A percentile compares a stretch with the other conserved stretches of the same genome.
Conservation (phyloP, 2,888 invertebrate species). For the Synergus japonicus region DNA sequence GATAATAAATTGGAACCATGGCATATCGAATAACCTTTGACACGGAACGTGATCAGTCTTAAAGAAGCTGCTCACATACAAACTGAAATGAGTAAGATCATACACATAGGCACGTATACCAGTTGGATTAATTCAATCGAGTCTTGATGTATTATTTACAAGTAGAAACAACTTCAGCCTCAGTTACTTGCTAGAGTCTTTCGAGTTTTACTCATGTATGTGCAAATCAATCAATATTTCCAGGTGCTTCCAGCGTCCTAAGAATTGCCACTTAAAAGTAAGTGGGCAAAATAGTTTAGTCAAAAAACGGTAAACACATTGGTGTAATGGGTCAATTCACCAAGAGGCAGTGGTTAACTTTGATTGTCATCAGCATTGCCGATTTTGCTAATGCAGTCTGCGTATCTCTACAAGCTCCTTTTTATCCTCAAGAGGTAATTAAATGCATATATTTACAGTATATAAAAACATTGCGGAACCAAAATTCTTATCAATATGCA, state of each 20-base stretch:
- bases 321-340: conserved; percentile 83
- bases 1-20: conserved; percentile 70
- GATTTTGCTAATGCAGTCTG: conserved; percentile 92
- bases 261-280: no score
- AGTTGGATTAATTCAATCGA: conserved; percentile 33
- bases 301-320: conserved; percentile 42
- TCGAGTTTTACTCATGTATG: conserved; percentile 22
- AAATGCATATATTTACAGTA: neutral
- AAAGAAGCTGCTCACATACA: conserved; percentile 43
- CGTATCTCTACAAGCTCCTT: conserved; percentile 91
- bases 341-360: conserved; percentile 87
- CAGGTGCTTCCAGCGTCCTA: neutral
- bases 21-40: conserved; percentile 68
- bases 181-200: conserved; percentile 38
- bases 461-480: no score
- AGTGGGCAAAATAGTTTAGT: neutral
- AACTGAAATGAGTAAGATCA: conserved; percentile 41
- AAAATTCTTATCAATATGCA: no score
- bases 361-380: conserved; percentile 88
- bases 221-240: neutral
- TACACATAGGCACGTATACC: conserved; percentile 26
- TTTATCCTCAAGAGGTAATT: conserved; percentile 90
- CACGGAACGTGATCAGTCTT: conserved; percentile 50
- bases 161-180: conserved; percentile 49
- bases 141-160: conserved; percentile 43